Evolutionary conservation across 2,113 vertebrate species (phyloP).

Genomic region (Piaya cayana): DNA sequence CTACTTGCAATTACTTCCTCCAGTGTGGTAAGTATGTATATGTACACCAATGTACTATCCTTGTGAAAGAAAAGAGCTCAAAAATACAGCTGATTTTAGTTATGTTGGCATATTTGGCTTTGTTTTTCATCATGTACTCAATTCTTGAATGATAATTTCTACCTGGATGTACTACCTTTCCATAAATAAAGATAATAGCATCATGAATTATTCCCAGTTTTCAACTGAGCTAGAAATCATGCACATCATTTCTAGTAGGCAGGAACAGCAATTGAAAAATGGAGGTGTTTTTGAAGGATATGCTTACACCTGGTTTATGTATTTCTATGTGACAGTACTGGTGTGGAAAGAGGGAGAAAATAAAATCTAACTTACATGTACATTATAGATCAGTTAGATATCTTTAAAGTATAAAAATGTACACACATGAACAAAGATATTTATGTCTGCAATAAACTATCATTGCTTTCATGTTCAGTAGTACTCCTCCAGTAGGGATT

Average conservation of each 20-base stretch:
- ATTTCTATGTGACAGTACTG: not conserved
- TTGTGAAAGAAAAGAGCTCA: not conserved
- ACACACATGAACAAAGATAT: not conserved
- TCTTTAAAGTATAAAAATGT: not conserved
- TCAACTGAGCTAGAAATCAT: not conserved
- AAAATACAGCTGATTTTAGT: not conserved
- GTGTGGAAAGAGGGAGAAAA: not conserved
- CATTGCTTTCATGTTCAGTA: not conserved
- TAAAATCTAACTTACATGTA: not conserved
- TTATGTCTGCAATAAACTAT: not conserved
- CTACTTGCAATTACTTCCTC: not conserved
- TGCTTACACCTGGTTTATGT: not conserved
- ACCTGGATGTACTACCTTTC: not conserved
- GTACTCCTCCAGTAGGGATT: not conserved
- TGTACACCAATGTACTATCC: accelerated
- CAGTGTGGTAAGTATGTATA: not conserved
- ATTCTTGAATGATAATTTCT: not conserved
- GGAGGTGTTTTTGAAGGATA: not conserved
- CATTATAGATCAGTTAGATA: not conserved
- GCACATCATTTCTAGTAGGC: not conserved
- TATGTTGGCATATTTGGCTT: not conserved
- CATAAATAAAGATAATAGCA: not conserved
- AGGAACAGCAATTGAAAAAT: not conserved
- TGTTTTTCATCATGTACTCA: not conserved
- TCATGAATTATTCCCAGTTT: not conserved